These are phyloP conservation scores for Macaria liturata DNA, from an alignment of 2,888 invertebrate species.

Conservation along the genomic window DNA sequence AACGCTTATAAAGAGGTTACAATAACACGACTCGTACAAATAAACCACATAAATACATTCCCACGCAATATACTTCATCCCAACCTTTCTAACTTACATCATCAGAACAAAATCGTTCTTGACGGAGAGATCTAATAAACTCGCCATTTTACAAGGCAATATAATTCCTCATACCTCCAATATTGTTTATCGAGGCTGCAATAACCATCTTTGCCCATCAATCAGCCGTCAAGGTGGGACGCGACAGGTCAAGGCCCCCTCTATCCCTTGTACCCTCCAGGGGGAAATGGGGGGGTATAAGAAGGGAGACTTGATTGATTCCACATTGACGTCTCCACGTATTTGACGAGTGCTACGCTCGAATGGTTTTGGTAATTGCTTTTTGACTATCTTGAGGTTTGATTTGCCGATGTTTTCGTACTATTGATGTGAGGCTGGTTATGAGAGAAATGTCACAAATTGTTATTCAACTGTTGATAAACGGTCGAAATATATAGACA, in stretches of 20 bases:
- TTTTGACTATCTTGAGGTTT: conserved; percentile 5
- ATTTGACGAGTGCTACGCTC: conserved; percentile 36
- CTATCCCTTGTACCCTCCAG: conserved; percentile 31
- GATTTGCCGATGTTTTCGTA: background rate
- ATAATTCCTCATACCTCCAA: conserved; percentile 6
- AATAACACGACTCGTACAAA: too few species aligned
- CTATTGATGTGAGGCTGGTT: background rate
- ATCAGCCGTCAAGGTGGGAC: conserved; percentile 46
- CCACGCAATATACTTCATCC: too few species aligned
- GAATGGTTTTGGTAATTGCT: conserved; percentile 44
- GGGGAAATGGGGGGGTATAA: conserved; percentile 3
- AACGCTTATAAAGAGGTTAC: too few species aligned
- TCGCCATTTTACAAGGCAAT: background rate
- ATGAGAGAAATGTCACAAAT: too few species aligned
- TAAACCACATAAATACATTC: too few species aligned
- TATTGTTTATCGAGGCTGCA: conserved; percentile 16
- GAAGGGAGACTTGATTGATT: conserved; percentile 58
- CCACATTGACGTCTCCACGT: conserved; percentile 72
- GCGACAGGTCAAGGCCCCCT: conserved; percentile 72
- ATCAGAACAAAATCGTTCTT: too few species aligned
- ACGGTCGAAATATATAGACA: too few species aligned
- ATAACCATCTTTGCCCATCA: conserved; percentile 52
- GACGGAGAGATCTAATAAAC: background rate
- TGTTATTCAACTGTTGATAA: too few species aligned
- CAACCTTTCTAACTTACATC: too few species aligned